Base-by-base conservation (phyloP, 1,140 invertebrate species). In the Aphelenchoides avenae region DNA sequence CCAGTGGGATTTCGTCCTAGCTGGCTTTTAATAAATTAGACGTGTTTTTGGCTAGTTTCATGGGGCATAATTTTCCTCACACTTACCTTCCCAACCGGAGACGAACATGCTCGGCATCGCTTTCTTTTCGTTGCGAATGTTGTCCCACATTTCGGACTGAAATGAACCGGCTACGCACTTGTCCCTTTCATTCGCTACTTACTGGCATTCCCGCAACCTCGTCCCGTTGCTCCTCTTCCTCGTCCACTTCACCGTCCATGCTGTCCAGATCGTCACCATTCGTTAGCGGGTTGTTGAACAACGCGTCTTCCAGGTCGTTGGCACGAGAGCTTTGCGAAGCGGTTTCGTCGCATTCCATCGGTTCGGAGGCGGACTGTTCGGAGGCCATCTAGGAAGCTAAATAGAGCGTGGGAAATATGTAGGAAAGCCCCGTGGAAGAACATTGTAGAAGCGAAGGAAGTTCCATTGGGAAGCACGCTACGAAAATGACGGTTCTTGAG, bases 101-200 rank as follows among this genome's bases (percentile, higher is more conserved):
- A 75, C 71, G 41, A 75, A 75, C 74, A 74, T 76, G 29, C 53
- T 50, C 11, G 73, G 62, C 31, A 31, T 37, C 5, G 43, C 42
- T 18, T 43, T 48, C 46, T 70, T 71, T 27, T 72, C 44, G 9
- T 56, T 48, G 3, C 51, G 40, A 9, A 66, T 56, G 34, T 66
- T 52, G n/a, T 62, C 65, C 22, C 70, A 51, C 24, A 66, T 20
- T 31, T 67, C 64, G 24, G 34, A 31, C 62, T 63, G 46, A 9
- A 61, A 3, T 3, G 36, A 5, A 5, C 5, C 20, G 24, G 29
- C 13, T 5, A 47, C 79, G 79, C 3, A 85, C 89, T 41, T 7
- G 58, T 24, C 39, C 5, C 29, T 6, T 26, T 15, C n/a, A 20
- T 18, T 18, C 9, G 18, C 11, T 9, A 1, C 27, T 15, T 30